Evolutionary conservation across 2,113 vertebrate species (phyloP).

Genomic region (Alethe diademata): DNA sequence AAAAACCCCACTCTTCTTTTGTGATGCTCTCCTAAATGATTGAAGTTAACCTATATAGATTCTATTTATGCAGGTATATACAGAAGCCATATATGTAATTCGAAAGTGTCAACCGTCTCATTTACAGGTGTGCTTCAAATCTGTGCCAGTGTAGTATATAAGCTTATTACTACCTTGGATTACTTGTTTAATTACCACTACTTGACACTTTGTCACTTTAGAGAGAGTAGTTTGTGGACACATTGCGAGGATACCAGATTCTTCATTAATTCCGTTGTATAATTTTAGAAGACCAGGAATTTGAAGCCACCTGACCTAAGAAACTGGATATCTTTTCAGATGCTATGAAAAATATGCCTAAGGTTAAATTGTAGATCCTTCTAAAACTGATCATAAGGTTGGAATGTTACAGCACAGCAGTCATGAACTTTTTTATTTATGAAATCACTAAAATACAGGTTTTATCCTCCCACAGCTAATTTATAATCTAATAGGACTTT

Average conservation of each 20-base stretch:
- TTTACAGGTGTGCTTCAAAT: background rate
- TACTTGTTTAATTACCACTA: background rate
- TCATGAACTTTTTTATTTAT: background rate
- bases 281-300: background rate
- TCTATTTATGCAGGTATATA: background rate
- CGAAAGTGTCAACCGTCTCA: background rate
- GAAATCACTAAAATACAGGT: background rate
- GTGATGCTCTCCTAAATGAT: background rate
- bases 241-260: fast-evolving
- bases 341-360: background rate
- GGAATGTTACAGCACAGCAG: background rate
- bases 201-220: background rate
- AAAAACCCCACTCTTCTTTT: background rate
- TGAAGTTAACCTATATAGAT: background rate
- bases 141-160: background rate
- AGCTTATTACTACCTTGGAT: background rate
- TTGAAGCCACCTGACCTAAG: background rate
- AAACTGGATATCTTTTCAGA: background rate
- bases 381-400: background rate
- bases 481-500: background rate
- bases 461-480: background rate
- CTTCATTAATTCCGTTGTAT: fast-evolving
- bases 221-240: background rate
- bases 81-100: background rate
- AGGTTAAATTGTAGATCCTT: background rate